These are phyloP conservation scores for Neoseiulus cucumeris DNA, from an alignment of 1,140 invertebrate species.

Conservation along the genomic window DNA sequence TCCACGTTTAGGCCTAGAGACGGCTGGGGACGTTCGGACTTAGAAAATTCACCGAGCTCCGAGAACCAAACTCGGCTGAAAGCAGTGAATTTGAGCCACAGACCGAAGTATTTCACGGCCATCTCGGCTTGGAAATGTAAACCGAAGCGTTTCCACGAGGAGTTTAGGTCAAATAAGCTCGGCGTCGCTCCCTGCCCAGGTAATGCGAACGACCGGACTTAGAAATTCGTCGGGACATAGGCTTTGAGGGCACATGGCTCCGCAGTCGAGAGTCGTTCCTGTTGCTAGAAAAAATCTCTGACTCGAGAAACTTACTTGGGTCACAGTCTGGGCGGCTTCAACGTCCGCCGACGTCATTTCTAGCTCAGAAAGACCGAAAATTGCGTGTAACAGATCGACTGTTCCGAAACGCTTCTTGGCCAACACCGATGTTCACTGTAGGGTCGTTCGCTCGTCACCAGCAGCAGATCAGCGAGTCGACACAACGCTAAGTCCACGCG, in stretches of 20 bases:
- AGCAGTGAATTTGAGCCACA: background rate
- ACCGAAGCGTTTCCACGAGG: background rate
- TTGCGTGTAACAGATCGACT: too few relatives aligned
- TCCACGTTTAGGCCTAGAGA: background rate
- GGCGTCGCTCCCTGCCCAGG: background rate
- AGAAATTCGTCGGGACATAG: background rate
- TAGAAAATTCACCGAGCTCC: background rate
- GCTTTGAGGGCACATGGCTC: background rate
- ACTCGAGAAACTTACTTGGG: background rate
- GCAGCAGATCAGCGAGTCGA: background rate
- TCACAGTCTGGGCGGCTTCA: background rate
- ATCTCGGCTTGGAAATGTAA: too few relatives aligned
- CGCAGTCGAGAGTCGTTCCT: background rate
- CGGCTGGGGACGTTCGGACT: background rate
- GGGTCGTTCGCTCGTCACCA: too few relatives aligned
- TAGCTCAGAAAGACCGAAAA: too few relatives aligned
- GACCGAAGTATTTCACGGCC: too few relatives aligned
- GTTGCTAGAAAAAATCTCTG: background rate
- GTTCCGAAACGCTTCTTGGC: too few relatives aligned
- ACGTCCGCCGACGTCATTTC: conserved; percentile 10
- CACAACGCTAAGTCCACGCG: background rate
- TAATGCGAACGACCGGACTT: background rate
- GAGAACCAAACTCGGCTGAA: background rate
- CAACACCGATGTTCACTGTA: too few relatives aligned
- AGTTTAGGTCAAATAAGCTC: background rate